Evolutionary conservation across 2,888 invertebrate species (phyloP).

Genomic region (Ormyrus nitidulus): DNA sequence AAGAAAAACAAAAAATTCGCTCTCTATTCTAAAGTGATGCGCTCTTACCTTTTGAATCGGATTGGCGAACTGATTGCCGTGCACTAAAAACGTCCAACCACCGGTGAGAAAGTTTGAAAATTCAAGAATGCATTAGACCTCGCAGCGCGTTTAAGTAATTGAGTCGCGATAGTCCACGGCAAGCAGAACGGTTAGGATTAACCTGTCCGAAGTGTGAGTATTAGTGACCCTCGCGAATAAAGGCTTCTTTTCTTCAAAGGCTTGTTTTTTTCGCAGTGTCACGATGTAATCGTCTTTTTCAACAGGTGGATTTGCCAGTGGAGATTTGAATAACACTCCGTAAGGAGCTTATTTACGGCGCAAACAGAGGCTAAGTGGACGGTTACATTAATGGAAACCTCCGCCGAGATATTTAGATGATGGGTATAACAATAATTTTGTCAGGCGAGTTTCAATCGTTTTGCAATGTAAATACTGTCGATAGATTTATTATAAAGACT

Average conservation of each 20-base stretch:
- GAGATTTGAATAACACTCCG: conserved; percentile 23
- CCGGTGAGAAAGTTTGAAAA: conserved; percentile 20
- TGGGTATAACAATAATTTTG: not conserved
- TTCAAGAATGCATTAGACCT: conserved; percentile 20
- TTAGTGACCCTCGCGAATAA: conserved; percentile 36
- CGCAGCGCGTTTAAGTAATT: conserved; percentile 32
- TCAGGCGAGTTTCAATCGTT: not conserved
- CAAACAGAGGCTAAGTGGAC: not conserved
- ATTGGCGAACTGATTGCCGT: conserved; percentile 30
- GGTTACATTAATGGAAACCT: not conserved
- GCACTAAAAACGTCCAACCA: conserved; percentile 29
- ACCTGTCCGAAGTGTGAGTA: conserved; percentile 33
- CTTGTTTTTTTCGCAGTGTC: conserved; percentile 34
- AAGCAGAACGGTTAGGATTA: conserved; percentile 32
- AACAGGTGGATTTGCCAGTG: conserved; percentile 43
- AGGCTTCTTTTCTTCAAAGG: conserved; percentile 32
- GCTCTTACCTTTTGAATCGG: conserved; percentile 32
- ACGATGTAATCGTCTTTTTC: conserved; percentile 37
- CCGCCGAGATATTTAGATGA: not conserved
- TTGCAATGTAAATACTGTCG: conserved; percentile 12
- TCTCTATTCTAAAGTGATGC: conserved; percentile 30
- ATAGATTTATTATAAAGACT: not conserved
- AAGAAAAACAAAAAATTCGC: not conserved
- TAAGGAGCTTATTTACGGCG: not conserved
- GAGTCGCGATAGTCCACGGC: conserved; percentile 40